Conservation (phyloP, 1,140 invertebrate genomes). For the Dendrolimus kikuchii region DNA sequence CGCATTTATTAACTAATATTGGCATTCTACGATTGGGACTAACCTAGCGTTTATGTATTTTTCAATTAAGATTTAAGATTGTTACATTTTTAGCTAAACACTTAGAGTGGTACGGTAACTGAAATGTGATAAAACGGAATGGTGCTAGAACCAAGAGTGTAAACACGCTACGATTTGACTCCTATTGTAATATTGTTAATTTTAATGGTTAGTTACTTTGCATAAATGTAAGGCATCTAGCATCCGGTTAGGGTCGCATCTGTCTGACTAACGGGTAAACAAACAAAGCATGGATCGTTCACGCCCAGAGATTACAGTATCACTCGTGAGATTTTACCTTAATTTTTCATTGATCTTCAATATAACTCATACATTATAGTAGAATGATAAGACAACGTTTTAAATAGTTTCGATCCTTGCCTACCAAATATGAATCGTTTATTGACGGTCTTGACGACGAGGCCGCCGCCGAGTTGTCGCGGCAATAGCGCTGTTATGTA, state of each 20-base stretch:
- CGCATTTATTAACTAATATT: conserved; percentile 72
- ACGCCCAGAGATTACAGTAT: conserved; percentile 68
- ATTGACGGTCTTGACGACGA: conserved; percentile 30
- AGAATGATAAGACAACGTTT: conserved; percentile 54
- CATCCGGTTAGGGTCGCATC: conserved; percentile 63
- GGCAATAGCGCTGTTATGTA: conserved; percentile 61
- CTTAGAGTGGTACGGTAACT: conserved; percentile 74
- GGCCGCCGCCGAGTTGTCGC: conserved; percentile 31
- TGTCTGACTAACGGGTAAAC: conserved; percentile 48
- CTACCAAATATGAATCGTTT: conserved; percentile 44
- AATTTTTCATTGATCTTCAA: conserved; percentile 57
- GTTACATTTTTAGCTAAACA: conserved; percentile 74
- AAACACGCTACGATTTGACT: conserved; percentile 70
- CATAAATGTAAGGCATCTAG: conserved; percentile 67
- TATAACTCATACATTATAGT: conserved; percentile 56
- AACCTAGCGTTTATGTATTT: conserved; percentile 72
- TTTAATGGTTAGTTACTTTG: conserved; percentile 67
- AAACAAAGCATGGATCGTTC: conserved; percentile 31
- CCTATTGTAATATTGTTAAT: conserved; percentile 67
- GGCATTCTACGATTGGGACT: conserved; percentile 74
- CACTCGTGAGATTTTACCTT: conserved; percentile 66
- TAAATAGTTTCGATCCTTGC: conserved; percentile 42
- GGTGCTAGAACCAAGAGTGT: conserved; percentile 72
- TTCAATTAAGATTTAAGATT: conserved; percentile 72
- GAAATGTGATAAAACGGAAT: conserved; percentile 75